Evolutionary conservation across 2,888 invertebrate species (phyloP).

Genomic region (Tillus elongatus): DNA sequence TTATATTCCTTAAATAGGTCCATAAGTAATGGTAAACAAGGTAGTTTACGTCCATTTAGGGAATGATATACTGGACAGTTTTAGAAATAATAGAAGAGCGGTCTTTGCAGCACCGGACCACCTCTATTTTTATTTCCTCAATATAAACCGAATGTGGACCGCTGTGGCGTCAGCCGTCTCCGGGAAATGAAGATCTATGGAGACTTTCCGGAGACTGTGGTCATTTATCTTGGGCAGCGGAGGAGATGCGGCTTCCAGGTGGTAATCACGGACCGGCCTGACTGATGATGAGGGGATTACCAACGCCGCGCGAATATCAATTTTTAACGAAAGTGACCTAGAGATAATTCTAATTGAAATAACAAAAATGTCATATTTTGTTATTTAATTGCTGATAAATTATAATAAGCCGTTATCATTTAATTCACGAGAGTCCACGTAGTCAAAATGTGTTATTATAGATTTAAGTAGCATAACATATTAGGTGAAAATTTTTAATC

Average conservation of each 20-base stretch:
- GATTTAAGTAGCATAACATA: too few relatives aligned
- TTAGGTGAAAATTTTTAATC: too few relatives aligned
- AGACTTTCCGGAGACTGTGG: slow-evolving; percentile 30
- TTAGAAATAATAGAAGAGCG: slow-evolving; percentile 22
- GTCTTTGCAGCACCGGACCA: slow-evolving; percentile 17
- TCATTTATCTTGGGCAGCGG: slow-evolving; percentile 29
- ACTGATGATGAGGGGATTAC: slow-evolving; percentile 6
- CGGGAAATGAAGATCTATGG: slow-evolving; percentile 37
- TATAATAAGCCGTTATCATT: too few relatives aligned
- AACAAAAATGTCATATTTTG: too few relatives aligned
- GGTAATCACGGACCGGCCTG: slow-evolving; percentile 18
- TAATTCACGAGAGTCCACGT: too few relatives aligned
- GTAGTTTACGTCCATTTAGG: slow-evolving; percentile 20
- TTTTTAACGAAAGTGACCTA: too few relatives aligned
- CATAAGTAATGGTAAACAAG: slow-evolving; percentile 22
- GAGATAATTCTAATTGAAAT: too few relatives aligned
- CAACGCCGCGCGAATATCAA: slow-evolving; percentile 2
- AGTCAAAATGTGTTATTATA: too few relatives aligned
- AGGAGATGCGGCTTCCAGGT: slow-evolving; percentile 29
- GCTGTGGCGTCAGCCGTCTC: slow-evolving; percentile 27
- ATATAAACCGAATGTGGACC: slow-evolving; percentile 21
- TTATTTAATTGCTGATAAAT: too few relatives aligned
- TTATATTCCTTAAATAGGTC: slow-evolving; percentile 17
- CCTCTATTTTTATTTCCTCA: slow-evolving; percentile 24
- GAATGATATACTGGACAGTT: slow-evolving; percentile 22